Evolutionary conservation across 2,888 invertebrate genomes (phyloP).

Genomic region (Aplocera efformata): DNA sequence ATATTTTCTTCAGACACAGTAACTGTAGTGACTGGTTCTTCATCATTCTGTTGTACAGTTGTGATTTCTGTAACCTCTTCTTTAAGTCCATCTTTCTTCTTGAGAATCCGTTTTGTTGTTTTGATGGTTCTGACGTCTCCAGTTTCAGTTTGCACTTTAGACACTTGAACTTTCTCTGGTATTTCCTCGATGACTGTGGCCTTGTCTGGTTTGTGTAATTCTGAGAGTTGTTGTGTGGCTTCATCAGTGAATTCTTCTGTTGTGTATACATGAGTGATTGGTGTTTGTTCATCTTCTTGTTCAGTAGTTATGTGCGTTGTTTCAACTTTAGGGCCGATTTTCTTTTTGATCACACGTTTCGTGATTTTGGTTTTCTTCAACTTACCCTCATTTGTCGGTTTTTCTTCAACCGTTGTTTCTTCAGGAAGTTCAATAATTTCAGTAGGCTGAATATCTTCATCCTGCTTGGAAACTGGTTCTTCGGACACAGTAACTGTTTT

Average conservation of each 20-base stretch:
- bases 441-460: slow-evolving; percentile 59
- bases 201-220: slow-evolving; percentile 7
- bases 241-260: slow-evolving; percentile 31
- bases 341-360: slow-evolving; percentile 35
- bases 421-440: slow-evolving; percentile 48
- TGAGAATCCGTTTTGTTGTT: slow-evolving; percentile 17
- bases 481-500: slow-evolving; percentile 32
- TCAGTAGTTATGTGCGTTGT: slow-evolving; percentile 53
- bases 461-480: slow-evolving; percentile 28
- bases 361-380: slow-evolving; percentile 11
- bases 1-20: slow-evolving; percentile 3
- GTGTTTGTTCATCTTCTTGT: slow-evolving; percentile 44
- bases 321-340: slow-evolving; percentile 34
- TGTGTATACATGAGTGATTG: slow-evolving; percentile 44
- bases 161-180: slow-evolving; percentile 40
- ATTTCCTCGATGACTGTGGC: slow-evolving; percentile 21
- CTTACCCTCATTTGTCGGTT: slow-evolving; percentile 21
- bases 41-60: slow-evolving; percentile 38
- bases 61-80: slow-evolving; percentile 46
- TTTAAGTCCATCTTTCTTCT: slow-evolving; percentile 28
- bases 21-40: slow-evolving; percentile 23
- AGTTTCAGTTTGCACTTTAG: slow-evolving; percentile 13
- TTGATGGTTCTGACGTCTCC: slow-evolving; percentile 14
- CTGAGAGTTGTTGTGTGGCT: slow-evolving; percentile 29
- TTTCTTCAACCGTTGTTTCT: slow-evolving; percentile 25